These are phyloP conservation scores for Eulimnadia texana DNA, from an alignment of 1,140 invertebrate species.

Conservation along the genomic window DNA sequence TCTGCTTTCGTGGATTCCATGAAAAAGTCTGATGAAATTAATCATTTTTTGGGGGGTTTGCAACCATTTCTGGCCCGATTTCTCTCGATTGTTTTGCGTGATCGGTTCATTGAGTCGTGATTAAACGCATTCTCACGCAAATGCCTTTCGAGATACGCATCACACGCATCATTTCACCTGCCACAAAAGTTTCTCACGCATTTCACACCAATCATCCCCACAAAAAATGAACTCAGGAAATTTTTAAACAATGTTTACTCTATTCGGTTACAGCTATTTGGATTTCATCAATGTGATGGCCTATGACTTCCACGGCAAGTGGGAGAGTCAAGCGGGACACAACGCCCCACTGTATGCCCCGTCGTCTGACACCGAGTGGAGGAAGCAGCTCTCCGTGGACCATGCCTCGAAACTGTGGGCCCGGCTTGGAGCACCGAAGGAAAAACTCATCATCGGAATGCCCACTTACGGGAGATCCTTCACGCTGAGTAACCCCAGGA, in stretches of 20 bases:
- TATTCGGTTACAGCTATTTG: slow-evolving; percentile 44
- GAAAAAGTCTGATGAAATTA: too few relatives aligned
- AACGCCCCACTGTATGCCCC: slow-evolving; percentile 80
- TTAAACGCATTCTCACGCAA: too few relatives aligned
- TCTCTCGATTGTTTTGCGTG: too few relatives aligned
- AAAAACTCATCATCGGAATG: slow-evolving; percentile 90
- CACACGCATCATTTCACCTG: too few relatives aligned
- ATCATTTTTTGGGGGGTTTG: too few relatives aligned
- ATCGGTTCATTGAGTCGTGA: too few relatives aligned
- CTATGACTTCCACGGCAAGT: slow-evolving; percentile 46
- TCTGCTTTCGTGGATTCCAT: too few relatives aligned
- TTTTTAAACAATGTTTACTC: neutral
- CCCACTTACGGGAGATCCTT: slow-evolving; percentile 94
- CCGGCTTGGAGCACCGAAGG: slow-evolving; percentile 71
- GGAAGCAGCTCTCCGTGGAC: slow-evolving; percentile 80
- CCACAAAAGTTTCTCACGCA: too few relatives aligned
- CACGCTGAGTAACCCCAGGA: slow-evolving; percentile 60
- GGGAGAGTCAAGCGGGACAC: slow-evolving; percentile 64
- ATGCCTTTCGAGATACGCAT: too few relatives aligned
- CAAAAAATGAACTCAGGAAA: too few relatives aligned
- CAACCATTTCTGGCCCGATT: too few relatives aligned
- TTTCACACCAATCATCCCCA: too few relatives aligned
- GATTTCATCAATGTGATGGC: slow-evolving; percentile 94
- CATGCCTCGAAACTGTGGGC: slow-evolving; percentile 69
- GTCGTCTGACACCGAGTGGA: slow-evolving; percentile 77